A percentile compares a stretch with the other conserved stretches of the same genome.
These are phyloP conservation scores for Microchirus variegatus DNA, from an alignment of 2,797 vertebrate genomes.

Conservation along the genomic window DNA sequence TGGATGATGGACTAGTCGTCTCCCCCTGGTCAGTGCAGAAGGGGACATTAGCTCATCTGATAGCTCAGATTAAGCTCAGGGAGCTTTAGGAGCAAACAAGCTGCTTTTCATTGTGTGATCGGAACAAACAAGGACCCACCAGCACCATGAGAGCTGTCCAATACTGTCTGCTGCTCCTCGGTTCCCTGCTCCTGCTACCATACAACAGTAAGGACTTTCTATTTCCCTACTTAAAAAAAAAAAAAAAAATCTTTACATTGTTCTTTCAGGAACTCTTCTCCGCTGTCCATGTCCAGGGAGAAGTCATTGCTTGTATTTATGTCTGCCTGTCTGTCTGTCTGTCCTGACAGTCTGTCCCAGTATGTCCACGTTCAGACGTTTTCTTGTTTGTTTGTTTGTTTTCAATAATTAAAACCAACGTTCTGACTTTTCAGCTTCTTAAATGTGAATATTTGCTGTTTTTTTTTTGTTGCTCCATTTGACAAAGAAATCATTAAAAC, in stretches of 20 bases:
- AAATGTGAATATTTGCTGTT: too few species aligned
- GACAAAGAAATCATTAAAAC: too few species aligned
- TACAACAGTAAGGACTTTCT: slow-evolving; percentile 76
- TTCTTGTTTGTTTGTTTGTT: too few species aligned
- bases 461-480: too few species aligned
- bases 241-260: not conserved
- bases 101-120: slow-evolving; percentile 76
- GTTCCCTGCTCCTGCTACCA: slow-evolving; percentile 72
- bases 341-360: too few species aligned
- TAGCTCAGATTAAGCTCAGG: slow-evolving; percentile 79
- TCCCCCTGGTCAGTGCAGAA: slow-evolving; percentile 71
- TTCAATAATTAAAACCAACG: too few species aligned
- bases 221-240: not conserved
- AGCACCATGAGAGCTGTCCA: slow-evolving; percentile 80
- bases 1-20: slow-evolving; percentile 76
- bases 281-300: not conserved
- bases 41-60: slow-evolving; percentile 77
- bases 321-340: not conserved
- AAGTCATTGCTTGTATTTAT: too few species aligned
- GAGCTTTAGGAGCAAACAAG: slow-evolving; percentile 81
- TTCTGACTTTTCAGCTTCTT: too few species aligned
- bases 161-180: slow-evolving; percentile 76
- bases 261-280: not conserved
- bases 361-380: too few species aligned
- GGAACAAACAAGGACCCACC: slow-evolving; percentile 59